Evolutionary conservation across 2,888 invertebrate genomes (phyloP), one percentile per base, ranked within the genome.

Genomic region (Morinoia aosen): DNA sequence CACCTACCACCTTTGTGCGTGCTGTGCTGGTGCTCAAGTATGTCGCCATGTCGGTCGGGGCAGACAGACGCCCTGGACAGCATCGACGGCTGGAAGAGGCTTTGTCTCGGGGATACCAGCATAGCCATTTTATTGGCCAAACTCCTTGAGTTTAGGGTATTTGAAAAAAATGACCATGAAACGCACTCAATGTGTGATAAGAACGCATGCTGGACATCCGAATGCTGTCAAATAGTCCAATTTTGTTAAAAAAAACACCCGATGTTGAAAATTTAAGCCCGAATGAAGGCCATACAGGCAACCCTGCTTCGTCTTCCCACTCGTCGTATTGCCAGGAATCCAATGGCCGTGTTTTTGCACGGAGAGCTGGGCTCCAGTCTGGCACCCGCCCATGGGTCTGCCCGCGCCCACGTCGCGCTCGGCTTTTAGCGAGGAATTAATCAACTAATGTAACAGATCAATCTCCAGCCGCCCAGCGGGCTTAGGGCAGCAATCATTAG

Each of bases 361-460:
- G 93, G 57, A 33, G 93, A 12, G 0, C 1, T 57, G 93, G 48
- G 57, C 93, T 16, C 48, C 57, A 93, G 93, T 93, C 57, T 33
- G 93, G 93, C 93, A 93, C 93, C 93, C 93, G 93, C 93, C 93
- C 93, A 16, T 93, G 90, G 76, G 76, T 33, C 40, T 40, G 90
- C 90, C 40, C 40, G 39, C 90, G 90, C 90, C 90, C 90, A 90
- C 90, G 40, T 40, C 90, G 40, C 14, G 40, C 90, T 39, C 40
- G 12, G 14, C 90, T 76, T 76, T 76, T 76, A 76, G 76, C 76
- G 10, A 76, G 33, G 33, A 76, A 76, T 76, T 76, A 76, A 76
- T 76, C 76, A 76, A 76, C 25, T 76, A 76, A 76, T 76, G 76
- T 33, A 76, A 76, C 76, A 76, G 25, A 76, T 76, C 76, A 76